These are phyloP conservation scores for Salvelinus alpinus DNA, from an alignment of 2,113 vertebrate species.

Conservation along the genomic window DNA sequence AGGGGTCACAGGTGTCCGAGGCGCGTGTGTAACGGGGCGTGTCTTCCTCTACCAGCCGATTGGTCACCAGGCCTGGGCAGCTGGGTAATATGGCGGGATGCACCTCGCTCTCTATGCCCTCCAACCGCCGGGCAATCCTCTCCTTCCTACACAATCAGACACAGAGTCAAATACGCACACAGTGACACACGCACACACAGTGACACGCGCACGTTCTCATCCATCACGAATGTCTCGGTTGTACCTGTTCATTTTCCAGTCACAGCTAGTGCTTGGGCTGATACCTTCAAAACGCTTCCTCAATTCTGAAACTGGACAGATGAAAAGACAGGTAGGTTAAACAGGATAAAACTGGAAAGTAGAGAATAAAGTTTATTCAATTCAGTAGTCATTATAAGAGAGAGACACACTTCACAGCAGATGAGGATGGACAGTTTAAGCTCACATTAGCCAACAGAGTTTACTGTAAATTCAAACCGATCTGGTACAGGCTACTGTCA, in stretches of 20 bases:
- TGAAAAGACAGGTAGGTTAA: background rate
- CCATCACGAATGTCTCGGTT: background rate
- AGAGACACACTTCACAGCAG: background rate
- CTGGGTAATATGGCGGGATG: slow-evolving; percentile 85
- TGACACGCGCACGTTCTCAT: background rate
- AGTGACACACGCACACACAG: background rate
- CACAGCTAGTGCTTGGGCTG: slow-evolving; percentile 70
- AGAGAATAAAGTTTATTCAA: no score
- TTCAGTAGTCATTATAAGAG: background rate
- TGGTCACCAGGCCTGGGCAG: slow-evolving; percentile 81
- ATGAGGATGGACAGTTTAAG: background rate
- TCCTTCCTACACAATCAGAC: slow-evolving; percentile 81
- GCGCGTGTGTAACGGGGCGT: slow-evolving; percentile 89
- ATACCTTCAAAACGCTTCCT: slow-evolving; percentile 93
- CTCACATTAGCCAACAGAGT: background rate
- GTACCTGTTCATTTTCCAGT: slow-evolving; percentile 96
- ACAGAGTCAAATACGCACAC: background rate
- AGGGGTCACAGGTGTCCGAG: slow-evolving; percentile 85
- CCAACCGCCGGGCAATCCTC: slow-evolving; percentile 88
- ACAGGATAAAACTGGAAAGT: background rate
- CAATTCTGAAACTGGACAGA: slow-evolving; percentile 87
- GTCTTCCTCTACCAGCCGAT: slow-evolving; percentile 91
- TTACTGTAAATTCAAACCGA: no score
- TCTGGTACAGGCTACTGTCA: no score
- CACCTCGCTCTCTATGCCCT: slow-evolving; percentile 88